Conservation (phyloP, 2,888 invertebrate species). For the Noctua fimbriata region DNA sequence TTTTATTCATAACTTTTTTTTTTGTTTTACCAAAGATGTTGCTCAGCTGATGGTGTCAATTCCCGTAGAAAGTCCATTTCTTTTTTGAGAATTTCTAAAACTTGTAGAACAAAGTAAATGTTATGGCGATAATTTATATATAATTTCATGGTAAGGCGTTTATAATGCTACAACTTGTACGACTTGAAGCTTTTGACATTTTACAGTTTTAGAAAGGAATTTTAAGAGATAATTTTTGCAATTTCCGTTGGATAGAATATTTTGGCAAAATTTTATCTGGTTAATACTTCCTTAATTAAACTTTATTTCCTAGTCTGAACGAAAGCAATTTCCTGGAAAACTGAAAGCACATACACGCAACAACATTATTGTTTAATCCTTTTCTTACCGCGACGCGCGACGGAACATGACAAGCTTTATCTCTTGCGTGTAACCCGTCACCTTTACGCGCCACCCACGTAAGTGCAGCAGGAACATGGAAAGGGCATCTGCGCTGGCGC, state of each 20-base stretch:
- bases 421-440: conserved; percentile 34
- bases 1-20: not conserved
- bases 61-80: not conserved
- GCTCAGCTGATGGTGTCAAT: not conserved
- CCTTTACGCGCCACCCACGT: conserved; percentile 56
- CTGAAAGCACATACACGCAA: not conserved
- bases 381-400: conserved; percentile 4
- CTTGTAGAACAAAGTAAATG: not conserved
- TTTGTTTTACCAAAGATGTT: not conserved
- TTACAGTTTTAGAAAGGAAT: not conserved
- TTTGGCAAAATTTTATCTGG: no score
- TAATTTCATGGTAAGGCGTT: no score
- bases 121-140: no score
- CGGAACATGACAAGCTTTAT: conserved; percentile 26
- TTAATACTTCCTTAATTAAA: not conserved
- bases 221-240: not conserved
- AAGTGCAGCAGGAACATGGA: conserved; percentile 52
- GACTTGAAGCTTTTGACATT: not conserved
- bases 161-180: no score
- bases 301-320: conserved; percentile 1
- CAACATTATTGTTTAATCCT: conserved; percentile 16
- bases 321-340: conserved; percentile 20
- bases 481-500: conserved; percentile 64
- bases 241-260: not conserved
- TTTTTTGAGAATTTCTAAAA: not conserved